Base-by-base conservation (phyloP, 2,888 invertebrate genomes). In the Caenorhabditis zanzibari region DNA sequence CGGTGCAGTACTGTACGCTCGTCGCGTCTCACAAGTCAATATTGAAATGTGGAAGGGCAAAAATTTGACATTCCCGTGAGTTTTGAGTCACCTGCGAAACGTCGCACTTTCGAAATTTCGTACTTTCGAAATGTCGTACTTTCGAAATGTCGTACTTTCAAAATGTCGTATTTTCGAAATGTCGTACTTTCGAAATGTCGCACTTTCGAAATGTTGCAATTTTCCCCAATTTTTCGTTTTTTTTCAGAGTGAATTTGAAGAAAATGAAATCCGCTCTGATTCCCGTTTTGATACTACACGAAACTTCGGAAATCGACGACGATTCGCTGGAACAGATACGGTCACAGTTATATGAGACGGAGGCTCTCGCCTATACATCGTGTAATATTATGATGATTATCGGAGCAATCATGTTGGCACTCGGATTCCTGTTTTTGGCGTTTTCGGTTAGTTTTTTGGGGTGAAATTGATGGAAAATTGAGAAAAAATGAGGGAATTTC, bases 1-100 rank as follows among this genome's bases (percentile, higher is more conserved):
- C 49, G 89, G 88, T 6, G 85, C 84, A 26, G 87, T 87, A n/a
- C 82, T 88, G 14, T 71, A 76, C 54, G 87, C 90, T n/a, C 73
- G 80, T 22, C 82, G 88, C n/a, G 83, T 83, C 5, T 84, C 88
- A 10, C 89, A 89, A 73, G 85, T 89, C 47, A 88, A 90, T 68
- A 71, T 89, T 41, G 90, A 90, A 63, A 91, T 91, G 91, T 91
- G 91, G 91, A 89, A 88, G 64, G 91, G 91, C 59, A 86, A 86
- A 49, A 90, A 90, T 77, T 66, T 91, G 26, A 77, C 86, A 7
- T 84, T 91, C 66, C 90, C 90, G 91, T 91, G 66, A 82, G 91
- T 87, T 54, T 35, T 58, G n/a, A n/a, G n/a, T n/a, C n/a, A 22
- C 14, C 6, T 38, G 5, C 7, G 38, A 5, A 38, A 38, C 5